Conservation (phyloP, 2,113 vertebrate genomes). For the Verasper variegatus region DNA sequence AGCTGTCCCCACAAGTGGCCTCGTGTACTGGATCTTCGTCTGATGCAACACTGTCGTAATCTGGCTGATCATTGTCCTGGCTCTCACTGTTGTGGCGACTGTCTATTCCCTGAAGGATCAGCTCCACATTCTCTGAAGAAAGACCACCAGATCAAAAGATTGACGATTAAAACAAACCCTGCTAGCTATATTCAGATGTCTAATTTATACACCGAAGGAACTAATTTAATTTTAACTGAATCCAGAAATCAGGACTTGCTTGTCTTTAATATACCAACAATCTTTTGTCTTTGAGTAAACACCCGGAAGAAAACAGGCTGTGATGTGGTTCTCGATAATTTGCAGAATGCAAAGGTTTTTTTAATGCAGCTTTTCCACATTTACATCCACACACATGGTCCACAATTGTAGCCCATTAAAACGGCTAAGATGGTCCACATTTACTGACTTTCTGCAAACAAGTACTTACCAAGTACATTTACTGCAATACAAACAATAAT, state of each 20-base stretch:
- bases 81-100: constrained; percentile 88
- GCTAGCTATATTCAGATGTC: constrained; percentile 10
- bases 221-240: background rate
- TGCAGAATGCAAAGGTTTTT: background rate
- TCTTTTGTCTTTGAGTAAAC: background rate
- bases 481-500: background rate
- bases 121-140: constrained; percentile 90
- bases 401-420: background rate
- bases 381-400: background rate
- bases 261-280: constrained; percentile 1
- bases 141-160: constrained; percentile 33
- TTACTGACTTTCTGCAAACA: background rate
- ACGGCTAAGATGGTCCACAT: background rate
- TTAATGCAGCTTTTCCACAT: background rate
- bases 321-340: background rate
- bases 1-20: constrained; percentile 83
- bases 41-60: constrained; percentile 97
- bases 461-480: background rate
- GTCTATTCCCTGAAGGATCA: constrained; percentile 90
- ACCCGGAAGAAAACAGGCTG: background rate
- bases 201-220: constrained; percentile 4
- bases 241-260: constrained; percentile 3
- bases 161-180: constrained; percentile 16
- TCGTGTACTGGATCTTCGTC: constrained; percentile 94
- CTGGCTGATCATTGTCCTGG: constrained; percentile 95